Conservation (phyloP, 2,888 invertebrate genomes). For the Acleris cristana region DNA sequence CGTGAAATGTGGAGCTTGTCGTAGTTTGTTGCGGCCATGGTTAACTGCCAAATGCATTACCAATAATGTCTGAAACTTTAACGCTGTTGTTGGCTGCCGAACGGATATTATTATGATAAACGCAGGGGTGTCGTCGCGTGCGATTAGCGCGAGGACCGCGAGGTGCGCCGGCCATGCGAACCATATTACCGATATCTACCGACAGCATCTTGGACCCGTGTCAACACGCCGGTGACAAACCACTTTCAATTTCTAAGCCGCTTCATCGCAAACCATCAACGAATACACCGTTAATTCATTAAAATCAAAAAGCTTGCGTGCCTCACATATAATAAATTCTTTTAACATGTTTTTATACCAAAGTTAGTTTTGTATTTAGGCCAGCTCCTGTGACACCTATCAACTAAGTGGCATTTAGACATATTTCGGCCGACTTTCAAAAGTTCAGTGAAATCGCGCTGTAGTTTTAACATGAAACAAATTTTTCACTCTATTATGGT, state of each 20-base stretch:
- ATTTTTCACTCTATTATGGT: constrained; percentile 31
- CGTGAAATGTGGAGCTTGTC: background rate
- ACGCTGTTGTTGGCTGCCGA: constrained; percentile 47
- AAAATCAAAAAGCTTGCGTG: constrained; percentile 9
- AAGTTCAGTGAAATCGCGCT: constrained; percentile 45
- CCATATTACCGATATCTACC: constrained; percentile 75
- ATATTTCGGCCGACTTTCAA: constrained; percentile 66
- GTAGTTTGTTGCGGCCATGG: constrained; percentile 47
- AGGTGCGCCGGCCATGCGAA: constrained; percentile 58
- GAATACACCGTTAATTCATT: constrained; percentile 24
- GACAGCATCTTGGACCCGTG: constrained; percentile 79
- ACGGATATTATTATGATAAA: constrained; percentile 58
- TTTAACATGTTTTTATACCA: constrained; percentile 36
- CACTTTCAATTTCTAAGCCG: constrained; percentile 66
- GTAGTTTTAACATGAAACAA: constrained; percentile 33
- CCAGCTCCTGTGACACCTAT: constrained; percentile 56
- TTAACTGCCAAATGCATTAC: constrained; percentile 63
- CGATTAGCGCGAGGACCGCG: constrained; percentile 55
- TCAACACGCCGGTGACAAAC: constrained; percentile 69
- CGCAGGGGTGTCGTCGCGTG: constrained; percentile 61
- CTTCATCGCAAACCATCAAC: constrained; percentile 12
- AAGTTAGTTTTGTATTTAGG: constrained; percentile 47
- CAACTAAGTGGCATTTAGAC: constrained; percentile 59
- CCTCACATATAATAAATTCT: constrained; percentile 17
- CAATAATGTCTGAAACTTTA: constrained; percentile 62